These are phyloP conservation scores for Napeogenes inachia DNA, from an alignment of 2,888 invertebrate species.

Conservation along the genomic window DNA sequence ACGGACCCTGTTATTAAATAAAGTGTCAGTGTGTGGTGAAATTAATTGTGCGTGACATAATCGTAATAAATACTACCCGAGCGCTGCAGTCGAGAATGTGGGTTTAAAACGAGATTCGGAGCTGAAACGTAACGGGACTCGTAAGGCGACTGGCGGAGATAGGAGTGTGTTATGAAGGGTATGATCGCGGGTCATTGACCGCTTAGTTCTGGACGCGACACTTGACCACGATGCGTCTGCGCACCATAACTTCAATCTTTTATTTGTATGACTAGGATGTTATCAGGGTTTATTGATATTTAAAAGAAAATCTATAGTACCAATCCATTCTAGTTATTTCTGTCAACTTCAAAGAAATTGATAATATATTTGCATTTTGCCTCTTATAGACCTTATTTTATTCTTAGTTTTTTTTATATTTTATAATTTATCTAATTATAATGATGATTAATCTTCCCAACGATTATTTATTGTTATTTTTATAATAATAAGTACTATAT, in stretches of 20 bases:
- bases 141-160: background rate
- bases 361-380: too few species aligned
- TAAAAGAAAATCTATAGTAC: background rate
- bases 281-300: background rate
- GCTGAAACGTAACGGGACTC: conserved; percentile 16
- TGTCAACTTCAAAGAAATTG: too few species aligned
- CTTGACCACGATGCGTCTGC: conserved; percentile 10
- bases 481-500: too few species aligned
- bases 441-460: too few species aligned
- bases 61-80: conserved; percentile 6
- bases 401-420: too few species aligned
- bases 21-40: conserved; percentile 5
- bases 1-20: background rate
- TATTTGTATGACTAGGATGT: background rate
- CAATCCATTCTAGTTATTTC: too few species aligned
- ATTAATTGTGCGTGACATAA: conserved; percentile 9
- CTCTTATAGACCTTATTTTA: too few species aligned
- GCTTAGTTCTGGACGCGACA: conserved; percentile 16
- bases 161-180: conserved; percentile 2
- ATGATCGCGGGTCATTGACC: conserved; percentile 20
- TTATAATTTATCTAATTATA: too few species aligned
- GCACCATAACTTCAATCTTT: background rate
- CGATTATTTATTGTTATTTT: too few species aligned
- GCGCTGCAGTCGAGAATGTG: conserved; percentile 4
- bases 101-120: conserved; percentile 15